Conservation (phyloP, 2,113 vertebrate species). For the Oenanthe melanoleuca region DNA sequence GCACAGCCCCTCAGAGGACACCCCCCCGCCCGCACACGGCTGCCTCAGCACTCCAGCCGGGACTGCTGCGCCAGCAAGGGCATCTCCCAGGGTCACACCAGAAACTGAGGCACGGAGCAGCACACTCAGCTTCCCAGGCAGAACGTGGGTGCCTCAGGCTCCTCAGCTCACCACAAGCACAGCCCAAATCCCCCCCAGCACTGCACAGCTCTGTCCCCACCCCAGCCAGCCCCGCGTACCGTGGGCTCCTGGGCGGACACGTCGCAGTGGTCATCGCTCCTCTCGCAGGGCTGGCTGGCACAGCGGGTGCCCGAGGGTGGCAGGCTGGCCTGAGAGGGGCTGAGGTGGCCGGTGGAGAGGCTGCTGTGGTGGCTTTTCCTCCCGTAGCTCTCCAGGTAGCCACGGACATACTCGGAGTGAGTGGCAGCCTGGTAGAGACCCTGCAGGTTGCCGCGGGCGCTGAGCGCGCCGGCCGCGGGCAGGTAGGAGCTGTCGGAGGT, state of each 20-base stretch:
- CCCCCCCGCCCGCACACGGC: accelerated
- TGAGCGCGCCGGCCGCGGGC: not conserved
- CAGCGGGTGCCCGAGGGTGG: conserved; percentile 67
- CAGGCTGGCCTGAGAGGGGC: conserved; percentile 30
- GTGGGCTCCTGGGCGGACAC: not conserved
- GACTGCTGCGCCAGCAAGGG: not conserved
- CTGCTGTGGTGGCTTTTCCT: conserved; percentile 38
- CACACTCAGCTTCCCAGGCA: accelerated
- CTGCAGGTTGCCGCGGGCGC: conserved; percentile 60
- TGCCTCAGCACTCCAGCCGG: conserved; percentile 8
- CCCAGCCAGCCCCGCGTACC: conserved; percentile 45
- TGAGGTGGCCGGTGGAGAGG: not conserved
- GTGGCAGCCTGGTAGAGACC: conserved; percentile 67
- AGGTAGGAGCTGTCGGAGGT: conserved; percentile 57
- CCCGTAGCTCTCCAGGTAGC: conserved; percentile 70
- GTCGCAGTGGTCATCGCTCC: conserved; percentile 20
- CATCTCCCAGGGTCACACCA: not conserved
- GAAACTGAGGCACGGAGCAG: not conserved
- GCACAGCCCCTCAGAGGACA: not conserved
- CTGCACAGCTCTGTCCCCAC: not conserved
- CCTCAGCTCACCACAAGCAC: not conserved
- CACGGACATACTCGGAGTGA: conserved; percentile 51
- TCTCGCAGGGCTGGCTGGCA: conserved; percentile 74
- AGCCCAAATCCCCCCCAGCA: accelerated
- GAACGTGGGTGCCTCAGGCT: not conserved